Conservation (phyloP, 2,888 invertebrate species). For the Stegophylla sp. region DNA sequence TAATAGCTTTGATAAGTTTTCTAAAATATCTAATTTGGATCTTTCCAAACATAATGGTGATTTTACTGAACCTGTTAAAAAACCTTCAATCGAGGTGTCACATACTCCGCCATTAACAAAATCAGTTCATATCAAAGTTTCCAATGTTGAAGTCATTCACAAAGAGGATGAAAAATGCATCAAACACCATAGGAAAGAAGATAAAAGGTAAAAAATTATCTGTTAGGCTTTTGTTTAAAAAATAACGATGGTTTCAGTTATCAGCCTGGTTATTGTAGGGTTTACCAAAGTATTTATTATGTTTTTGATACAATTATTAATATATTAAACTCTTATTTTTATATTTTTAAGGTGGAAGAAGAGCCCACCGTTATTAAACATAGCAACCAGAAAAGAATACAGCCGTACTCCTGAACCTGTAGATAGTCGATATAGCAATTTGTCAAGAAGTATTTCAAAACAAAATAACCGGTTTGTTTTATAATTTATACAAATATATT, state of each 20-base stretch:
- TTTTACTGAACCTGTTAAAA: constrained; percentile 22
- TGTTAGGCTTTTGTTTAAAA: constrained; percentile 25
- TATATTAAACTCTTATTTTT: constrained; percentile 12
- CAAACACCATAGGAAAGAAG: constrained; percentile 42
- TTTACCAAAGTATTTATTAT: constrained; percentile 17
- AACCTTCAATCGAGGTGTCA: constrained; percentile 8
- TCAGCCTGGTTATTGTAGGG: not conserved
- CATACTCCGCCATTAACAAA: constrained; percentile 47
- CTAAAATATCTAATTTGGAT: constrained; percentile 22
- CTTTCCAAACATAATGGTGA: constrained; percentile 44
- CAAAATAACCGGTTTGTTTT: constrained; percentile 34
- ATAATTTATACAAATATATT: not conserved
- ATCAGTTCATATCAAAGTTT: constrained; percentile 34
- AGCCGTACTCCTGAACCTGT: constrained; percentile 29
- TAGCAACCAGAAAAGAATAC: constrained; percentile 44
- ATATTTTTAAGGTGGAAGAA: constrained; percentile 50
- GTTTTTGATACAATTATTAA: not conserved
- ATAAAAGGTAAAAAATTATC: constrained; percentile 49
- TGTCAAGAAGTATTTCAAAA: constrained; percentile 34
- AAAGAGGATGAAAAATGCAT: constrained; percentile 31
- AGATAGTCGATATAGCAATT: constrained; percentile 26
- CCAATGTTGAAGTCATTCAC: constrained; percentile 15
- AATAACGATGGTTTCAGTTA: constrained; percentile 22
- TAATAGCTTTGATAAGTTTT: constrained; percentile 28
- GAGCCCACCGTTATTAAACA: constrained; percentile 41